A percentile compares a stretch with the other conserved stretches of the same genome.
Evolutionary conservation across 2,888 invertebrate genomes (phyloP).

Genomic region (Crocallis elinguaria): DNA sequence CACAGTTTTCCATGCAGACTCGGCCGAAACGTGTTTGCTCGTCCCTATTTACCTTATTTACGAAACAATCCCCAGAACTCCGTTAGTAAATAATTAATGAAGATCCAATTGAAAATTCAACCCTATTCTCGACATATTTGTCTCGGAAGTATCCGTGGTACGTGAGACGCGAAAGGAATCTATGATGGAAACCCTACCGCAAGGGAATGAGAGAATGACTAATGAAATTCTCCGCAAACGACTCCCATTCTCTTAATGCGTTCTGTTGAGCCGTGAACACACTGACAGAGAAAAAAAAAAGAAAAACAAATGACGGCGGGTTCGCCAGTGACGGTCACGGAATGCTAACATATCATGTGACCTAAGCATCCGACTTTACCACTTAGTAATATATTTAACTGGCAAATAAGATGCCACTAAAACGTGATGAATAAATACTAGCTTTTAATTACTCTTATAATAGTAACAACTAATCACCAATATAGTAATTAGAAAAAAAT

Average conservation of each 20-base stretch:
- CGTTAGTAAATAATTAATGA: slow-evolving; percentile 53
- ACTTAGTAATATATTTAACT: not conserved
- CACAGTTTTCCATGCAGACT: slow-evolving; percentile 11
- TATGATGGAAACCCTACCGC: slow-evolving; percentile 59
- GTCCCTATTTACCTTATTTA: slow-evolving; percentile 45
- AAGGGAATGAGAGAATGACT: slow-evolving; percentile 62
- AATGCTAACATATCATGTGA: slow-evolving; percentile 36
- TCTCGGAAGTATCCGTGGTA: slow-evolving; percentile 54
- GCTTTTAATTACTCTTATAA: too few relatives aligned
- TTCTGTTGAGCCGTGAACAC: slow-evolving; percentile 50
- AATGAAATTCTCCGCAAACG: slow-evolving; percentile 69
- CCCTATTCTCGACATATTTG: slow-evolving; percentile 55
- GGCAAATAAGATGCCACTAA: not conserved
- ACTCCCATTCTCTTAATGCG: slow-evolving; percentile 61
- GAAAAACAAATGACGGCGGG: slow-evolving; percentile 45
- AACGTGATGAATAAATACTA: too few relatives aligned
- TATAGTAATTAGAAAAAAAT: too few relatives aligned
- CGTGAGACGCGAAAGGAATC: slow-evolving; percentile 57
- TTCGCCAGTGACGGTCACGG: slow-evolving; percentile 30
- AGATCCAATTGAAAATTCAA: slow-evolving; percentile 58
- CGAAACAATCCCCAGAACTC: slow-evolving; percentile 44
- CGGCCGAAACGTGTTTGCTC: slow-evolving; percentile 36
- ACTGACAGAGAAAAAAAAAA: slow-evolving; percentile 37
- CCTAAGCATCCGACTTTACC: slow-evolving; percentile 20
- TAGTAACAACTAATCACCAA: too few relatives aligned